phyloP scores from a whole-genome alignment of 2,888 invertebrate species.

The Ptychoptera contaminata region DNA sequence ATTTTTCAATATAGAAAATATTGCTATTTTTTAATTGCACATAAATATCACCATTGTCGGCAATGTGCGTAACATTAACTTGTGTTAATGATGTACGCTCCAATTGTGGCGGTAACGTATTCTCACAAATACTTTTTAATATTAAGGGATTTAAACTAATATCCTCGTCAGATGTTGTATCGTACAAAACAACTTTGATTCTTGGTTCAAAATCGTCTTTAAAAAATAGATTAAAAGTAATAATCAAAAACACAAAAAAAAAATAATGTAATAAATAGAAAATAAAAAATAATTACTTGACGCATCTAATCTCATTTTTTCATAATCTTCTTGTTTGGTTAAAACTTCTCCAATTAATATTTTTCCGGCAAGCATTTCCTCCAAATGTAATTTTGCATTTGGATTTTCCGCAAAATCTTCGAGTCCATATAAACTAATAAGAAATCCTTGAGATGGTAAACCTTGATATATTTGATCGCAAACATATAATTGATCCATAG shows the following conservation, averaged over 20 bases:
- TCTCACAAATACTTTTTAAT: slow-evolving; percentile 34
- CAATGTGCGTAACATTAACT: slow-evolving; percentile 24
- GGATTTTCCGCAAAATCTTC: slow-evolving; percentile 42
- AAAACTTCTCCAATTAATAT: slow-evolving; percentile 40
- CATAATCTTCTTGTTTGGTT: slow-evolving; percentile 22
- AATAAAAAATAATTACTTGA: neutral
- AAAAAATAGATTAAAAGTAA: neutral
- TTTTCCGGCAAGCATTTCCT: slow-evolving; percentile 33
- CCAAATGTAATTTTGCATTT: slow-evolving; percentile 23
- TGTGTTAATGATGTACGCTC: slow-evolving; percentile 20
- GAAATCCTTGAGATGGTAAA: slow-evolving; percentile 56
- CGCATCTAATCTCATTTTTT: neutral
- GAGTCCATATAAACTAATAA: slow-evolving; percentile 50
- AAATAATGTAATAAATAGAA: neutral
- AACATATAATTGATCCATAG: slow-evolving; percentile 37
- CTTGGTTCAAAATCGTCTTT: slow-evolving; percentile 9
- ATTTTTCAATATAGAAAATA: slow-evolving; percentile 19
- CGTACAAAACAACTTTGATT: slow-evolving; percentile 43
- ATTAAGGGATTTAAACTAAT: slow-evolving; percentile 46
- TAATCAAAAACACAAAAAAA: neutral
- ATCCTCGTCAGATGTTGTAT: slow-evolving; percentile 46
- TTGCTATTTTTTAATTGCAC: slow-evolving; percentile 23
- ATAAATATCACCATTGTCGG: slow-evolving; percentile 24
- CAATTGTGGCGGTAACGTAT: slow-evolving; percentile 23
- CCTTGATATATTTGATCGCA: slow-evolving; percentile 46